Percentiles rank a stretch among this genome's conserved stretches.
Evolutionary conservation across 1,140 invertebrate species (phyloP).

Genomic region (Hycleus cichorii): DNA sequence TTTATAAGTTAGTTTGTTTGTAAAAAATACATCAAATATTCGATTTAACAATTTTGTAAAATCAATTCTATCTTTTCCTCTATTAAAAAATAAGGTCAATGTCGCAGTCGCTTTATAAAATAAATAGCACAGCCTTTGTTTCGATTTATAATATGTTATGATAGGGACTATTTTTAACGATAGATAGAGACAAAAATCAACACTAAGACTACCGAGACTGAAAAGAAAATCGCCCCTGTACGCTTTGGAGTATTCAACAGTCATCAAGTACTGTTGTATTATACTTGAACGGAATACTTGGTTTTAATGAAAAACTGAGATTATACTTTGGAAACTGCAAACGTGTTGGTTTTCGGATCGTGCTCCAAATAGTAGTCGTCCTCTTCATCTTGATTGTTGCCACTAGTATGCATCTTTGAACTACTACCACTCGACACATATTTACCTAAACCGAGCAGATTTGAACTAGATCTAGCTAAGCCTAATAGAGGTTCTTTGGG

Average conservation of each 20-base stretch:
- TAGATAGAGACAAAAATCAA: too few species aligned
- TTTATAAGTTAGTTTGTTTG: not conserved
- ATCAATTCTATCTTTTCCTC: not conserved
- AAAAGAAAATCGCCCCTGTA: too few species aligned
- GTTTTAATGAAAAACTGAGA: too few species aligned
- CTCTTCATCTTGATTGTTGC: constrained; percentile 18
- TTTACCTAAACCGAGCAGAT: constrained; percentile 25
- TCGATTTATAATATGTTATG: not conserved
- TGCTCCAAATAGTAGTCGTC: constrained; percentile 14
- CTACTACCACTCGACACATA: constrained; percentile 15
- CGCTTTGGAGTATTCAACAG: not conserved
- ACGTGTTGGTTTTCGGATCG: constrained; percentile 18
- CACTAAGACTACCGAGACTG: too few species aligned
- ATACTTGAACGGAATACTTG: too few species aligned
- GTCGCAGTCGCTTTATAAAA: not conserved
- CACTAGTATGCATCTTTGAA: constrained; percentile 21
- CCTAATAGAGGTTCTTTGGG: constrained; percentile 34
- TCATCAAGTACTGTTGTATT: too few species aligned
- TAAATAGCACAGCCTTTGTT: constrained; percentile 7
- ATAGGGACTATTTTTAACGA: too few species aligned
- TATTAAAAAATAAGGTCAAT: not conserved
- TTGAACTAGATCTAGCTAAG: constrained; percentile 20
- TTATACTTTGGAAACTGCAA: constrained; percentile 10
- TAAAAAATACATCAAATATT: not conserved
- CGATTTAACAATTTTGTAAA: not conserved